phyloP scores from a whole-genome alignment of 2,113 vertebrate genomes.

The Microtus montanus region DNA sequence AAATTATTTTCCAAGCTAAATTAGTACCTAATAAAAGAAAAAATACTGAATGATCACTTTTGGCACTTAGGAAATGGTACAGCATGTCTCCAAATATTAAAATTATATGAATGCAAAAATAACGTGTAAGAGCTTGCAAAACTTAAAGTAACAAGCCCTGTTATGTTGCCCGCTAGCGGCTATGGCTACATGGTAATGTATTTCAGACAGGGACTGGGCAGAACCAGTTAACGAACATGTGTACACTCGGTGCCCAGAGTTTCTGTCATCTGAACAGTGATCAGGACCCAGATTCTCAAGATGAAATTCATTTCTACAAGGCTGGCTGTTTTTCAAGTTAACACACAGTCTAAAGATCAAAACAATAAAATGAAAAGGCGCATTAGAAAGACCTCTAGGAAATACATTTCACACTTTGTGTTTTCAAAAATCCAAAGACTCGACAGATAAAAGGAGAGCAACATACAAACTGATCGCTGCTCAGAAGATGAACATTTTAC shows the following conservation, averaged over 20 bases:
- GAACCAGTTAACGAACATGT: neutral
- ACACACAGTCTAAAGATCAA: neutral
- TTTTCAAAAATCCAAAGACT: slow-evolving; percentile 51
- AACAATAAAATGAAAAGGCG: neutral
- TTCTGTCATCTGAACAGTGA: neutral
- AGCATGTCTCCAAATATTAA: slow-evolving; percentile 66
- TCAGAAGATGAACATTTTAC: slow-evolving; percentile 2
- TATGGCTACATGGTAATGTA: neutral
- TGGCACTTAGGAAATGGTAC: slow-evolving; percentile 51
- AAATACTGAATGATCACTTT: slow-evolving; percentile 60
- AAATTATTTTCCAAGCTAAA: slow-evolving; percentile 69
- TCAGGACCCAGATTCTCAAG: neutral
- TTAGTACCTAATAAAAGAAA: slow-evolving; percentile 59
- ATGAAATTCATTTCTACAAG: neutral
- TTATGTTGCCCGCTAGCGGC: neutral
- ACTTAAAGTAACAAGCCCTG: slow-evolving; percentile 41
- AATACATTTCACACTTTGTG: slow-evolving; percentile 5
- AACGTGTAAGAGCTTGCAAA: slow-evolving; percentile 2
- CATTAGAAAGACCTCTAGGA: slow-evolving; percentile 35
- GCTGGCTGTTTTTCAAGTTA: slow-evolving; percentile 1
- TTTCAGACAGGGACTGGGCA: neutral
- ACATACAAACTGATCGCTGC: slow-evolving; percentile 31
- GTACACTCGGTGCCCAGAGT: neutral
- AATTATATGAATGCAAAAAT: slow-evolving; percentile 63
- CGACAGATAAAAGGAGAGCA: slow-evolving; percentile 57